Base-by-base conservation (phyloP, 2,113 vertebrate species). In the Xenus cinereus region DNA sequence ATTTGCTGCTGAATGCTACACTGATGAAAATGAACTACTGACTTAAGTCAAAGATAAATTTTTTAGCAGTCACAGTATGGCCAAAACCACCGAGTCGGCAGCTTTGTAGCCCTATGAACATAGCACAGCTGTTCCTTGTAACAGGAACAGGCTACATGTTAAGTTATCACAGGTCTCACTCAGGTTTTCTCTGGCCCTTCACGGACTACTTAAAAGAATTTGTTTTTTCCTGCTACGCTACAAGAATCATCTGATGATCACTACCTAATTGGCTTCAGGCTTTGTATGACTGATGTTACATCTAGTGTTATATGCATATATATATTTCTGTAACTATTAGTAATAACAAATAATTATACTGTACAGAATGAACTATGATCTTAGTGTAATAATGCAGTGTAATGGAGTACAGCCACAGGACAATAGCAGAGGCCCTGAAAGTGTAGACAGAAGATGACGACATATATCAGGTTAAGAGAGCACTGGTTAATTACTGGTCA, bases 41-140 rank as follows among this genome's bases (percentile, higher is more conserved):
- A 73, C 14, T 78, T 19, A 43, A 71, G 28, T 37, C 30, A 11
- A 22, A 54, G 14, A 14, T 28, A 37, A 68, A 22, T 6, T 21
- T 69, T 72, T 60, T 20, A 50, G 32, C 35, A 56, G 15, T 32
- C 18, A 27, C 4, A 28, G 14, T 3, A 45, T 3, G 14, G 7
- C 19, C 20, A 64, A 33, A 72, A 19, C 27, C 20, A 14, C 0
- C 3, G 17, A 68, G 32, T 21, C 46, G 45, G 22, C 14, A 76
- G 69, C 27, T 83, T 79, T 57, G 18, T 24, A 37, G 30, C 26
- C 24, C n/a, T 26, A 1, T 10, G 10, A 46, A 35, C 7, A 22
- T 0, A 5, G 4, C 13, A 15, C 0, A 1, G 35, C 8, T 59
- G 13, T 2, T 64, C 50, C 73, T 32, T 35, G 8, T 8, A 28